Evolutionary conservation across 2,888 invertebrate species (phyloP).

Genomic region (Aproaerema taeniolella): DNA sequence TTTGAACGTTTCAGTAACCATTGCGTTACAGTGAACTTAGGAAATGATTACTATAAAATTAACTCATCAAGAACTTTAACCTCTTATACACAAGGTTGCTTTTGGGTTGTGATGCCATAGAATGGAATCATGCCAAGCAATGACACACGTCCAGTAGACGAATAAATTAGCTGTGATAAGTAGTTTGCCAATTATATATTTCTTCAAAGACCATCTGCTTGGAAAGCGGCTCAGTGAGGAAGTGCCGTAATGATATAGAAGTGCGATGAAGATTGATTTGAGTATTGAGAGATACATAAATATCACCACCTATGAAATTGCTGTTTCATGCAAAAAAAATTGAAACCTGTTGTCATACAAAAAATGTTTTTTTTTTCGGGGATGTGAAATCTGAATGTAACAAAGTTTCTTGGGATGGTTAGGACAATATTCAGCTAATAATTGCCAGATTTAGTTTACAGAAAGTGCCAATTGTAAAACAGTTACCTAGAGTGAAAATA

Average conservation of each 20-base stretch:
- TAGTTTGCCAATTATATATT: conserved; percentile 76
- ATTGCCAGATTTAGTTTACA: no score
- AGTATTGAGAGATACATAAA: not conserved
- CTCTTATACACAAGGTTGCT: not conserved
- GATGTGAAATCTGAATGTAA: no score
- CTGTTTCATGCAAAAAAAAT: no score
- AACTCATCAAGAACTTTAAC: no score
- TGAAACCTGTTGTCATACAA: no score
- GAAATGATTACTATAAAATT: conserved; percentile 26
- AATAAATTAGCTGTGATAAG: conserved; percentile 76
- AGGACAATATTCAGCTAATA: no score
- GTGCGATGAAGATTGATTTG: conserved; percentile 33
- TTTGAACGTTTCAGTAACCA: conserved; percentile 54
- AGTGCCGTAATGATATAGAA: conserved; percentile 39
- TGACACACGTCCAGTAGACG: conserved; percentile 69
- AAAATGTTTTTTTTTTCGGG: no score
- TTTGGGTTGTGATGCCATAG: not conserved
- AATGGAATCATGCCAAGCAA: conserved; percentile 67
- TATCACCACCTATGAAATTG: no score
- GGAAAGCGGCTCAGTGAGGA: conserved; percentile 30
- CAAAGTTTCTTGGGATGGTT: no score
- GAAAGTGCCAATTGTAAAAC: no score
- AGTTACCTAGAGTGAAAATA: no score
- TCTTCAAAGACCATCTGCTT: conserved; percentile 75
- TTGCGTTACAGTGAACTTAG: conserved; percentile 42